A percentile compares a stretch with the other conserved stretches of the same genome.
Evolutionary conservation across 1,140 invertebrate species (phyloP).

Genomic region (Aphelenchoides avenae): DNA sequence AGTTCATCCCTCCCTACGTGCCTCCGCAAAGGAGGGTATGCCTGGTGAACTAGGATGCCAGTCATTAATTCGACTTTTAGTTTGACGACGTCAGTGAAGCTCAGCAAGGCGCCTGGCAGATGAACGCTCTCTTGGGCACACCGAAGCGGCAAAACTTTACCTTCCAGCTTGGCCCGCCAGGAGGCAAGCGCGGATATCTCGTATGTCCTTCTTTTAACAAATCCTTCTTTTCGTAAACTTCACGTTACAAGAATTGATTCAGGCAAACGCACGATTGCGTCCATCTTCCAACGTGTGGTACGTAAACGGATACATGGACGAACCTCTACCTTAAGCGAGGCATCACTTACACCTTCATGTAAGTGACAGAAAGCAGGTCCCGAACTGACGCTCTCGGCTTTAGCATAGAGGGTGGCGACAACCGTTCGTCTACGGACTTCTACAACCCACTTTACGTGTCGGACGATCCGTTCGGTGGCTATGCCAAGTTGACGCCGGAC

Average conservation of each 20-base stretch:
- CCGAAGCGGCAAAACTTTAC: conserved; percentile 53
- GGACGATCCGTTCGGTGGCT: conserved; percentile 83
- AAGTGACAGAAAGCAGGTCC: conserved; percentile 6
- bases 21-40: conserved; percentile 26
- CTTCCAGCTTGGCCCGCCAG: conserved; percentile 55
- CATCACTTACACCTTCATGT: conserved; percentile 72
- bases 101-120: conserved; percentile 25
- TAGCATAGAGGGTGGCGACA: conserved; percentile 77
- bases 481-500: conserved; percentile 75
- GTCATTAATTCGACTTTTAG: conserved; percentile 15
- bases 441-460: conserved; percentile 94
- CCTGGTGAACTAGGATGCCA: neutral
- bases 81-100: conserved; percentile 32
- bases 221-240: conserved; percentile 13
- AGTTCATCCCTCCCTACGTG: conserved; percentile 50
- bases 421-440: conserved; percentile 72
- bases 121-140: conserved; percentile 42
- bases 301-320: conserved; percentile 85
- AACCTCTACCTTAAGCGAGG: conserved; percentile 85
- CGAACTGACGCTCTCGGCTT: conserved; percentile 63
- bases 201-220: conserved; percentile 12
- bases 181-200: conserved; percentile 49
- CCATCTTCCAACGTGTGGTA: conserved; percentile 83
- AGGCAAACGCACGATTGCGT: conserved; percentile 1
- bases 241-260: conserved; percentile 14